Evolutionary conservation across 2,888 invertebrate species (phyloP).

Genomic region (Sphaerophoria taeniata): DNA sequence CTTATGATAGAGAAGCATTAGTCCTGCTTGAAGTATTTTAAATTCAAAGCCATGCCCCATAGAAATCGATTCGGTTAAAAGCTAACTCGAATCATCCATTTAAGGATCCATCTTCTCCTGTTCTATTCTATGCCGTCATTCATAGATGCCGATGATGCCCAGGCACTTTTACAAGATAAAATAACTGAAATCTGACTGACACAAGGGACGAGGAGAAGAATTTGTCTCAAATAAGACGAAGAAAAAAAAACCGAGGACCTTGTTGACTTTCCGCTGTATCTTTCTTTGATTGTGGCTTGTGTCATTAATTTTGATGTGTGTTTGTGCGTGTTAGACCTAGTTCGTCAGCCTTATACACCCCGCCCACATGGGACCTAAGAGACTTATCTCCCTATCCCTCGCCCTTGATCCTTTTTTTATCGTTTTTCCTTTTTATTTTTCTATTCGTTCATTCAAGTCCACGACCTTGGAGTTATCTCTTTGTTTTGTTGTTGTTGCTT

Average conservation of each 20-base stretch:
- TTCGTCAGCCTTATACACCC: constrained; percentile 25
- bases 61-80: constrained; percentile 44
- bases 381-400: neutral
- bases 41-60: constrained; percentile 35
- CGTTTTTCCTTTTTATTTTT: constrained; percentile 22
- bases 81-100: constrained; percentile 31
- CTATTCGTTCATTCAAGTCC: constrained; percentile 60
- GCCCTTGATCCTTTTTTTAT: constrained; percentile 19
- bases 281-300: constrained; percentile 29
- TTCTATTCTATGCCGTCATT: neutral
- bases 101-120: constrained; percentile 7
- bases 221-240: neutral
- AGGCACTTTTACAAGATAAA: constrained; percentile 1
- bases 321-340: constrained; percentile 34
- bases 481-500: constrained; percentile 11
- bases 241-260: constrained; percentile 27
- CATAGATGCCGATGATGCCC: constrained; percentile 32
- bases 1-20: neutral
- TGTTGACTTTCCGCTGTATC: constrained; percentile 35
- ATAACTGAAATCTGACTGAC: constrained; percentile 26
- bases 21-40: constrained; percentile 23
- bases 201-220: neutral
- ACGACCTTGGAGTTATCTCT: constrained; percentile 62
- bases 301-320: constrained; percentile 26
- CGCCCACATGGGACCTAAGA: constrained; percentile 7